Percentiles rank a stretch among this genome's conserved stretches.
phyloP scores from a whole-genome alignment of 1,140 invertebrate genomes.

The Drosophila bocki region DNA sequence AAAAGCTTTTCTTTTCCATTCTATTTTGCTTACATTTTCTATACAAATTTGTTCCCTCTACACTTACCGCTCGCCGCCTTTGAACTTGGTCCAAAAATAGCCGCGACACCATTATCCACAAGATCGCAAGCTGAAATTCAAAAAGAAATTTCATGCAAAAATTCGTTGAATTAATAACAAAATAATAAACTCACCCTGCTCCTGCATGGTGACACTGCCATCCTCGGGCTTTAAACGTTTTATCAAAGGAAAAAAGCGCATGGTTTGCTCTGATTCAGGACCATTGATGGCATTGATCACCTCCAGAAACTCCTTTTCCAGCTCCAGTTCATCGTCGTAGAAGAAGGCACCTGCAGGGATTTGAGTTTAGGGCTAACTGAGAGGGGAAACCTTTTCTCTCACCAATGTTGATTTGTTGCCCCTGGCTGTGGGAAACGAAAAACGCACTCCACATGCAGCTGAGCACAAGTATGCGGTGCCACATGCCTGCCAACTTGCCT shows the following conservation, averaged over 20 bases:
- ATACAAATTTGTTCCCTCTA: slow-evolving; percentile 39
- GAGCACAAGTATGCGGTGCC: slow-evolving; percentile 55
- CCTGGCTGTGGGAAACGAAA: slow-evolving; percentile 49
- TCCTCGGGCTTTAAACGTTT: slow-evolving; percentile 59
- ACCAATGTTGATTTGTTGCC: slow-evolving; percentile 78
- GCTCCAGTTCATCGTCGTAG: slow-evolving; percentile 82
- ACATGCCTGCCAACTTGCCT: slow-evolving; percentile 38
- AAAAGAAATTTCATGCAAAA: neutral
- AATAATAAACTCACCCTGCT: slow-evolving; percentile 52
- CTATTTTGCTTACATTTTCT: slow-evolving; percentile 67
- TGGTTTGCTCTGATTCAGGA: slow-evolving; percentile 49
- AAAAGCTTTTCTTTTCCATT: slow-evolving; percentile 22
- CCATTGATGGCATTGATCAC: slow-evolving; percentile 84
- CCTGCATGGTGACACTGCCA: slow-evolving; percentile 65
- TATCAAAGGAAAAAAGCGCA: slow-evolving; percentile 48
- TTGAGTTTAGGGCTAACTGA: no score
- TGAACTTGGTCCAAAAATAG: slow-evolving; percentile 91
- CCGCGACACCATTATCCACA: slow-evolving; percentile 89
- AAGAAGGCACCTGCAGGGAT: slow-evolving; percentile 84
- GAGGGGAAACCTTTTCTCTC: slow-evolving; percentile 10
- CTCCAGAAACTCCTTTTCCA: slow-evolving; percentile 84
- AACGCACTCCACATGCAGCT: slow-evolving; percentile 70
- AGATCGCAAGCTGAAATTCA: slow-evolving; percentile 86
- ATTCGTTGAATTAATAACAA: no score
- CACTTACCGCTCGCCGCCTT: slow-evolving; percentile 86